Evolutionary conservation across 2,797 vertebrate genomes (phyloP), one percentile per base, ranked within the genome.

Genomic region (Lutra lutra): DNA sequence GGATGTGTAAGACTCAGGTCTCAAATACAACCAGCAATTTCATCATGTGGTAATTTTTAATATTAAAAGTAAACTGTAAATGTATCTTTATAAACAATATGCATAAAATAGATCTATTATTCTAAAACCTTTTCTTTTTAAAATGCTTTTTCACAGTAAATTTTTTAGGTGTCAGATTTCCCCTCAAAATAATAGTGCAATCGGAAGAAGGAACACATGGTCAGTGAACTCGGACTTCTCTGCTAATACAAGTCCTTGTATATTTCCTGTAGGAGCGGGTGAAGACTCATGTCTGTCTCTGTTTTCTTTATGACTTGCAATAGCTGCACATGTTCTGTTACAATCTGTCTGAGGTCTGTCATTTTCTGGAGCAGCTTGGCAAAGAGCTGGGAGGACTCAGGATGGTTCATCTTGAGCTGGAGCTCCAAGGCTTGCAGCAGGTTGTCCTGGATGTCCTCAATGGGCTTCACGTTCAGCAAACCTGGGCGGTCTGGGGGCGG

Each of bases 311-410:
- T 99, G 84, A 99, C 98, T 98, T 99, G 99, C 98, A 99, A 99
- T 54, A 99, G 98, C 98, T 99, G 99, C 96, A 99, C 99, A 0
- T 99, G 99, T 96, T 99, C 99, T 0, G 99, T 99, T 94, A 99
- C 99, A 35, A 99, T 99, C 99, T 99, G 99, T 96, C 99, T 99
- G 98, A 99, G 99, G 99, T 99, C 99, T 11, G 99, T 99, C 99
- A 99, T 99, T 99, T 99, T 99, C 99, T 99, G 99, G 62, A 99
- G 99, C 98, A 99, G 98, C 98, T 99, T 99, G 98, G 99, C 99
- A 56, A 99, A 99, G 80, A 99, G 99, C 96, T 99, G 99, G 13
- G 99, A 99, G 5, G 99, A 99, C 97, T 99, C 99, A 0, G 99
- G 99, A 97, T 99, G 99, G 98, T 99, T 99, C 75, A 99, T 98